Conservation (phyloP, 2,797 vertebrate genomes). For the Austrolebias charrua region DNA sequence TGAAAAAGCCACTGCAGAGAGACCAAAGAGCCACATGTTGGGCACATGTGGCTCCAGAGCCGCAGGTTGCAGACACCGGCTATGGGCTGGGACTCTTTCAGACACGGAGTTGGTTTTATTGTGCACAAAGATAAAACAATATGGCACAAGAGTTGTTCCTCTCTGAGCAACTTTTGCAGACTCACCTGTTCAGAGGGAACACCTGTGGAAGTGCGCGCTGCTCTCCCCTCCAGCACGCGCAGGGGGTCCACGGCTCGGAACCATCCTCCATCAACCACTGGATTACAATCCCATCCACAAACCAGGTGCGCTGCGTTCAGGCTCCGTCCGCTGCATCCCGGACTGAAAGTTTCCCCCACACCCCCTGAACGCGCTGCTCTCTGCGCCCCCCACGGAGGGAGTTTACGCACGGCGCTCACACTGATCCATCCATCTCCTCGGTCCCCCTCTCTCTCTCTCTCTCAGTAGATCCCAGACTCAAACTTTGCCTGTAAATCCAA, state of each 20-base stretch:
- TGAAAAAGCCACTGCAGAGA: too few relatives aligned
- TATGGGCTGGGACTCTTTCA: too few relatives aligned
- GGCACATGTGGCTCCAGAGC: too few relatives aligned
- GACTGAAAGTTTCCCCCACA: conserved; percentile 57
- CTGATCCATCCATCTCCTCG: conserved; percentile 31
- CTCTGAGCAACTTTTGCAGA: background rate
- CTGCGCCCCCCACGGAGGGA: conserved; percentile 16
- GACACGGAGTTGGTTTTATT: too few relatives aligned
- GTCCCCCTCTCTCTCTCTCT: too few relatives aligned
- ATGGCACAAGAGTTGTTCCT: too few relatives aligned
- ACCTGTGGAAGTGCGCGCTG: conserved; percentile 59
- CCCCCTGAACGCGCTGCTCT: background rate
- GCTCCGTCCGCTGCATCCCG: conserved; percentile 31
- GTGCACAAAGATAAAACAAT: too few relatives aligned
- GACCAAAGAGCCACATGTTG: too few relatives aligned
- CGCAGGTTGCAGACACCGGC: too few relatives aligned
- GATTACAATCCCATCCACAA: conserved; percentile 30
- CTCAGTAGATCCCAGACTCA: conserved; percentile 16
- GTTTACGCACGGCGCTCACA: conserved; percentile 8
- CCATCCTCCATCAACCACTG: conserved; percentile 41
- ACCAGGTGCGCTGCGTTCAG: conserved; percentile 32
- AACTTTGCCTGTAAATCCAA: conserved; percentile 48
- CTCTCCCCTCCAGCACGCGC: conserved; percentile 58
- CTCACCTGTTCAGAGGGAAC: conserved; percentile 53
- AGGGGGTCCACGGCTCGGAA: conserved; percentile 35